These are phyloP conservation scores for Phoenicopterus ruber DNA, from an alignment of 2,113 vertebrate genomes.

Conservation along the genomic window DNA sequence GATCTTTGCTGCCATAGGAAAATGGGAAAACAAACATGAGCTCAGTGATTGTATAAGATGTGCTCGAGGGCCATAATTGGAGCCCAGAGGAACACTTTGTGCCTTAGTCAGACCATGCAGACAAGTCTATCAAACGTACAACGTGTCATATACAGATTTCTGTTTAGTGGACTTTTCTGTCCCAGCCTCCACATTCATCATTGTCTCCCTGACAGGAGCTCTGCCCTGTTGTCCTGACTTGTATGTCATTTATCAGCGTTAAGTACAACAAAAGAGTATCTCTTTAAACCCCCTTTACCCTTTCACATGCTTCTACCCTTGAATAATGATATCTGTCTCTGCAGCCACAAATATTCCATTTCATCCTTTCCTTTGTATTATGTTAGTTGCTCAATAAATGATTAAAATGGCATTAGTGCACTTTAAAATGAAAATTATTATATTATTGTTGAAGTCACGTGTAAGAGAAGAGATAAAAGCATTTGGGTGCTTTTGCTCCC, in stretches of 20 bases:
- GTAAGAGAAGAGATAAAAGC: constrained; percentile 23
- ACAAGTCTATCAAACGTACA: constrained; percentile 63
- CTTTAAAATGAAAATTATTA: constrained; percentile 50
- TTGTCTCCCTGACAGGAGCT: constrained; percentile 69
- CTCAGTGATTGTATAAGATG: not conserved
- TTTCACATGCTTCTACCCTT: constrained; percentile 63
- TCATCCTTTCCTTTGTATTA: constrained; percentile 32
- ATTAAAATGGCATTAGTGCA: constrained; percentile 47
- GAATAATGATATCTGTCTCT: constrained; percentile 69
- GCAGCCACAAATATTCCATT: constrained; percentile 60
- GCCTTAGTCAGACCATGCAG: constrained; percentile 12
- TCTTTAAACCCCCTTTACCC: constrained; percentile 71
- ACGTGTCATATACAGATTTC: constrained; percentile 66
- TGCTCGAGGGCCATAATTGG: not conserved
- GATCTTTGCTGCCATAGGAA: constrained; percentile 12
- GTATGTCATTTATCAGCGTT: constrained; percentile 78
- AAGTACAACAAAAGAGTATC: constrained; percentile 72
- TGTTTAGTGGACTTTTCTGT: constrained; percentile 64
- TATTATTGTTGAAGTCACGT: constrained; percentile 14
- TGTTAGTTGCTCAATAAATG: constrained; percentile 3
- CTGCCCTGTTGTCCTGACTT: constrained; percentile 72
- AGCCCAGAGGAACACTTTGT: not conserved
- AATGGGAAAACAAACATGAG: constrained; percentile 27
- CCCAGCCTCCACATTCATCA: constrained; percentile 69
- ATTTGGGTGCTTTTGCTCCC: not conserved